Conservation (phyloP, 2,797 vertebrate species). For the Falco columbarius region DNA sequence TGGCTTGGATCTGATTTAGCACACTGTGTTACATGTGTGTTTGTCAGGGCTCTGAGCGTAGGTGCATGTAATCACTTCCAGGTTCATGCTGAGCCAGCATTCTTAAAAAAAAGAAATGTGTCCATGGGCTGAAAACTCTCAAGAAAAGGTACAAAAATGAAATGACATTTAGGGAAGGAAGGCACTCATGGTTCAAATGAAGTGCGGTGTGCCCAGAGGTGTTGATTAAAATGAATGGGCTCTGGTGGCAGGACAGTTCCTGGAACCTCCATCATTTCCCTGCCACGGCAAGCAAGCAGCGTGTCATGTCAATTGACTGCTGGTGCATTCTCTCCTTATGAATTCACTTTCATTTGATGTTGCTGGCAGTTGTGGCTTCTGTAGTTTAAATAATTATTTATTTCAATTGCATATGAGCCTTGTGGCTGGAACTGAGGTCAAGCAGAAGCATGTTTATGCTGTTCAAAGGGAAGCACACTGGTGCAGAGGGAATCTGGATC, state of each 20-base stretch:
- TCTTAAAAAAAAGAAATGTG: neutral
- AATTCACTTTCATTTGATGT: neutral
- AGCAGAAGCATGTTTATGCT: neutral
- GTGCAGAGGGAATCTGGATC: neutral
- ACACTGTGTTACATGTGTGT: neutral
- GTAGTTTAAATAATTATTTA: neutral
- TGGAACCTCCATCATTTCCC: neutral
- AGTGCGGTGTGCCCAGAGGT: neutral
- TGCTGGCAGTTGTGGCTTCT: neutral
- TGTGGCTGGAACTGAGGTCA: neutral
- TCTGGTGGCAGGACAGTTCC: neutral
- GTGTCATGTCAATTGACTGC: neutral
- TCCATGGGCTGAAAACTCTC: neutral
- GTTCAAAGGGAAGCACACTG: neutral
- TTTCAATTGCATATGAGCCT: neutral
- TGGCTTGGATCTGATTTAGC: fast-evolving
- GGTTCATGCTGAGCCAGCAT: neutral
- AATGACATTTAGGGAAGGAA: neutral
- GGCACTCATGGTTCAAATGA: neutral
- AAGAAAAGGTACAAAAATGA: neutral
- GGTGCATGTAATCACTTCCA: fast-evolving
- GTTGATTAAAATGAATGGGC: neutral
- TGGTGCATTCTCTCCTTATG: neutral
- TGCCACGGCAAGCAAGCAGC: neutral
- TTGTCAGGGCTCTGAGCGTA: neutral